Conservation (phyloP, 1,140 invertebrate species). For the Trichogramma pretiosum region DNA sequence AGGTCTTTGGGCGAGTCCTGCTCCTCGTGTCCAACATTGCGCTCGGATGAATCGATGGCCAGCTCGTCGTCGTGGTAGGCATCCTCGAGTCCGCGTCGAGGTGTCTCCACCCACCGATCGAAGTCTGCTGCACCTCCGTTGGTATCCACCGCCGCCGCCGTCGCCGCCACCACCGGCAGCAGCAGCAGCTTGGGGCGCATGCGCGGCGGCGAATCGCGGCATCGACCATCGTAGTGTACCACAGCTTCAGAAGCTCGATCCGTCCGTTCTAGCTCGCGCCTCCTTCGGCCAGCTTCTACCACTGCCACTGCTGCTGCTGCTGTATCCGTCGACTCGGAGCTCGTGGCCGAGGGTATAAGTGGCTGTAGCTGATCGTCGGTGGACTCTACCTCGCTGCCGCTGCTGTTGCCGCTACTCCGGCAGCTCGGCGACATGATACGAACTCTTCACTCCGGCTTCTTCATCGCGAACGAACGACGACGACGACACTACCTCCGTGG, state of each 20-base stretch:
- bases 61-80: conserved; percentile 12
- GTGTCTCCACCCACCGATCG: background rate
- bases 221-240: conserved; percentile 33
- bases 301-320: conserved; percentile 8
- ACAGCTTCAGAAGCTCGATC: no score
- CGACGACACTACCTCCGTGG: no score
- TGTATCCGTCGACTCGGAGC: background rate
- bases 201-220: conserved; percentile 20
- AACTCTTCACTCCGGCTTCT: conserved; percentile 9
- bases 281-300: conserved; percentile 11
- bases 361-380: background rate
- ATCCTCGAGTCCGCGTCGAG: conserved; percentile 16
- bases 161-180: background rate
- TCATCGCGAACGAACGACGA: conserved; percentile 23
- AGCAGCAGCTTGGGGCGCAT: conserved; percentile 16
- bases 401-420: background rate
- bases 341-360: background rate
- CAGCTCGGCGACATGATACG: conserved; percentile 10
- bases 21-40: no score
- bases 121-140: background rate
- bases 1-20: conserved; percentile 10
- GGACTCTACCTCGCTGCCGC: background rate
- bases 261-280: conserved; percentile 4
- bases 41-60: no score
- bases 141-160: background rate